Conservation (phyloP, 1,140 invertebrate species). For the Acromyrmex echinatior region DNA sequence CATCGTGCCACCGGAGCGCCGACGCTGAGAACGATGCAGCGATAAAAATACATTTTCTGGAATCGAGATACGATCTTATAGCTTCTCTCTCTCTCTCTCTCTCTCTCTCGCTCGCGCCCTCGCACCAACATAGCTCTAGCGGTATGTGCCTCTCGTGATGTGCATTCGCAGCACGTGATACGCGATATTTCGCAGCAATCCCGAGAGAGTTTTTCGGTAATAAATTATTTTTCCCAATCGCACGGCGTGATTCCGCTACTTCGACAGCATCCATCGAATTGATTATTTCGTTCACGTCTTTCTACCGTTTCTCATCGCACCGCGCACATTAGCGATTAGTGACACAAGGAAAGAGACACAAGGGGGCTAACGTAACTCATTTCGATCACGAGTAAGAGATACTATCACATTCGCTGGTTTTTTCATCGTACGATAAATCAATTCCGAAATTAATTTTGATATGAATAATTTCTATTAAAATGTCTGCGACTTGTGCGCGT, state of each 20-base stretch:
- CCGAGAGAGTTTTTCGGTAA: not conserved
- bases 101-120: not conserved
- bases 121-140: not conserved
- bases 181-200: constrained; percentile 36
- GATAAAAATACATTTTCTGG: constrained; percentile 62
- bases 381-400: not conserved
- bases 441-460: constrained; percentile 10
- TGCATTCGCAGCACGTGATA: constrained; percentile 33
- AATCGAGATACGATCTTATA: constrained; percentile 47
- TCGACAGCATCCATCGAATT: constrained; percentile 2
- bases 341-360: not conserved
- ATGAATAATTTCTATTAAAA: constrained; percentile 1
- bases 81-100: not conserved
- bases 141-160: constrained; percentile 23
- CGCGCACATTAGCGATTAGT: not conserved
- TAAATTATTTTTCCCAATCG: constrained; percentile 38
- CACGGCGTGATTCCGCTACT: constrained; percentile 9
- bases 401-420: not conserved
- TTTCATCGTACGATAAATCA: not conserved
- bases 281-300: constrained; percentile 17
- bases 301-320: not conserved
- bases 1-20: constrained; percentile 53
- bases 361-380: not conserved
- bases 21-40: constrained; percentile 57
- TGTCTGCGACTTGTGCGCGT: not conserved